A percentile compares a stretch with the other conserved stretches of the same genome.
Evolutionary conservation across 2,888 invertebrate genomes (phyloP).

Genomic region (Punctoribates punctum): DNA sequence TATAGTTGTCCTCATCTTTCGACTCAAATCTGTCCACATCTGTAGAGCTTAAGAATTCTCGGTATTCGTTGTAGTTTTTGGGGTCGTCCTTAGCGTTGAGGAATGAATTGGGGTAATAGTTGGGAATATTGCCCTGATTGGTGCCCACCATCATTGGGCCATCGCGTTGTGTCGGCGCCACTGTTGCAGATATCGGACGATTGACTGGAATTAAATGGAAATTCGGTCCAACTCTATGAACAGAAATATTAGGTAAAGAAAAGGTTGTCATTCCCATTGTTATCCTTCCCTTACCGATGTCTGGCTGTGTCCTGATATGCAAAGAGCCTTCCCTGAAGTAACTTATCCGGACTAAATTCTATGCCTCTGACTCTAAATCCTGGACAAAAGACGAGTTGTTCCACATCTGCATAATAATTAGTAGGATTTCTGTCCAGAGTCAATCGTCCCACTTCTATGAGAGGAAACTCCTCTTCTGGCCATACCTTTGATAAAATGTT

Average conservation of each 20-base stretch:
- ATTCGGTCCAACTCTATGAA: slow-evolving; percentile 71
- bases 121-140: slow-evolving; percentile 81
- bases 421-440: slow-evolving; percentile 81
- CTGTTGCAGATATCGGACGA: slow-evolving; percentile 65
- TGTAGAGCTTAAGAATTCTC: slow-evolving; percentile 64
- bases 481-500: slow-evolving; percentile 58
- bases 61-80: slow-evolving; percentile 62
- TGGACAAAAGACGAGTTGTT: slow-evolving; percentile 87
- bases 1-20: slow-evolving; percentile 83
- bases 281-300: slow-evolving; percentile 64
- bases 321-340: slow-evolving; percentile 80
- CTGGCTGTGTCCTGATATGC: slow-evolving; percentile 88
- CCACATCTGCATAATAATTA: slow-evolving; percentile 90
- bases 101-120: slow-evolving; percentile 96
- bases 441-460: slow-evolving; percentile 81
- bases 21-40: slow-evolving; percentile 69
- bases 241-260: no score
- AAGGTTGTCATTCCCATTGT: no score
- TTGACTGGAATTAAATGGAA: slow-evolving; percentile 89
- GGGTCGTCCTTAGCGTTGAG: slow-evolving; percentile 66
- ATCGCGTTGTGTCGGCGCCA: slow-evolving; percentile 62
- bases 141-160: slow-evolving; percentile 69
- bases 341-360: slow-evolving; percentile 87
- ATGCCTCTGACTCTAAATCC: slow-evolving; percentile 86
- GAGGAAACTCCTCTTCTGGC: slow-evolving; percentile 79